Conservation (phyloP, 2,888 invertebrate species). For the Tridacna crocea region DNA sequence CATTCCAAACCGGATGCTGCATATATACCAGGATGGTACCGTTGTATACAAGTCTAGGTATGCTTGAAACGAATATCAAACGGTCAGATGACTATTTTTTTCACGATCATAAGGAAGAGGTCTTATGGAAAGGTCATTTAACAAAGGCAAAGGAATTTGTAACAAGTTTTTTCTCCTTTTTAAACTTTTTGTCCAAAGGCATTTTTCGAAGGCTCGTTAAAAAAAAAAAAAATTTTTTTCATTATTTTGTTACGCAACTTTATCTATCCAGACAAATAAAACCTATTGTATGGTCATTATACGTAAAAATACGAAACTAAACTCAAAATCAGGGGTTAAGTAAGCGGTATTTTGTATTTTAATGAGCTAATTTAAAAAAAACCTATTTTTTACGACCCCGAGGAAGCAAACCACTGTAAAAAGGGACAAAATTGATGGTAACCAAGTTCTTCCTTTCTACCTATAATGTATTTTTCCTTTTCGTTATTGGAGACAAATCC, state of each 20-base stretch:
- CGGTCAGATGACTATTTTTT: not conserved
- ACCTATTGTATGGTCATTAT: not conserved
- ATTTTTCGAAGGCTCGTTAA: not conserved
- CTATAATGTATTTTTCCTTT: too few species aligned
- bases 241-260: not conserved
- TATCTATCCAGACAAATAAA: not conserved
- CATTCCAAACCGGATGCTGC: slow-evolving; percentile 78
- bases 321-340: not conserved
- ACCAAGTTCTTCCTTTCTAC: too few species aligned
- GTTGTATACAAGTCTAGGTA: slow-evolving; percentile 73
- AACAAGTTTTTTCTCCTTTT: not conserved
- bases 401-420: not conserved
- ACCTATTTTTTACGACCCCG: not conserved
- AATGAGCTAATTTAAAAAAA: not conserved
- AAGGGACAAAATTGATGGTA: not conserved
- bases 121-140: not conserved
- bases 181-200: not conserved
- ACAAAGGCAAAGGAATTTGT: not conserved
- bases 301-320: not conserved
- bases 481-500: too few species aligned
- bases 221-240: not conserved
- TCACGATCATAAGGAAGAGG: not conserved
- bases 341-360: not conserved
- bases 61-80: not conserved
- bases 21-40: slow-evolving; percentile 74